phyloP scores from a whole-genome alignment of 2,113 vertebrate genomes.

The Gallinago jamesoni region DNA sequence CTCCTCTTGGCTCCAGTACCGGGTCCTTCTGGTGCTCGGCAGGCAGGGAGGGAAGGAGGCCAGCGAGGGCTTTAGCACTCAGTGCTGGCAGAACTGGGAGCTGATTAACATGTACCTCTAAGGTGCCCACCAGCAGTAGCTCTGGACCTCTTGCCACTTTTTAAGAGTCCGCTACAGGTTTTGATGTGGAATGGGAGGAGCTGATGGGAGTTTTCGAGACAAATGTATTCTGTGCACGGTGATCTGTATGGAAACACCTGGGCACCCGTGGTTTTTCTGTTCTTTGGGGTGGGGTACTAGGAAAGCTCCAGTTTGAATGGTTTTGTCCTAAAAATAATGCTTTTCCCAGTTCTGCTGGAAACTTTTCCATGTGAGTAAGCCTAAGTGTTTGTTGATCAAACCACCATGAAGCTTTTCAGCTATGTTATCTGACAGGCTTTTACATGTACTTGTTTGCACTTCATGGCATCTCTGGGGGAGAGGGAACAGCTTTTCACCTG shows the following conservation, averaged over 20 bases:
- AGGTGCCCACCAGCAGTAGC: not conserved
- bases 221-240: not conserved
- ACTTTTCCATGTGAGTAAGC: not conserved
- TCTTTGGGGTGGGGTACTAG: not conserved
- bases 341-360: not conserved
- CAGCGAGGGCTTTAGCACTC: not conserved
- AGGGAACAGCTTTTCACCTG: not conserved
- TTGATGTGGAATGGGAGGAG: not conserved
- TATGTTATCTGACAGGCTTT: not conserved
- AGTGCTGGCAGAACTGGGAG: not conserved
- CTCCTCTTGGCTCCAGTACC: accelerated
- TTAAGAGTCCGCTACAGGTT: not conserved
- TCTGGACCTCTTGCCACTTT: not conserved
- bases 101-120: not conserved
- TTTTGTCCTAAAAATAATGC: not conserved
- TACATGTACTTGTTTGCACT: accelerated
- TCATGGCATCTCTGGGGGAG: not conserved
- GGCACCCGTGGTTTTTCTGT: not conserved
- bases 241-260: not conserved
- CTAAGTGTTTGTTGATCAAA: not conserved
- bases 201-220: not conserved
- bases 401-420: not conserved
- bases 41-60: accelerated
- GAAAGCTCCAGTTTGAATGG: not conserved
- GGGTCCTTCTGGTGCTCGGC: accelerated